Conservation (phyloP, 2,888 invertebrate species). For the Phengaris alcon region DNA sequence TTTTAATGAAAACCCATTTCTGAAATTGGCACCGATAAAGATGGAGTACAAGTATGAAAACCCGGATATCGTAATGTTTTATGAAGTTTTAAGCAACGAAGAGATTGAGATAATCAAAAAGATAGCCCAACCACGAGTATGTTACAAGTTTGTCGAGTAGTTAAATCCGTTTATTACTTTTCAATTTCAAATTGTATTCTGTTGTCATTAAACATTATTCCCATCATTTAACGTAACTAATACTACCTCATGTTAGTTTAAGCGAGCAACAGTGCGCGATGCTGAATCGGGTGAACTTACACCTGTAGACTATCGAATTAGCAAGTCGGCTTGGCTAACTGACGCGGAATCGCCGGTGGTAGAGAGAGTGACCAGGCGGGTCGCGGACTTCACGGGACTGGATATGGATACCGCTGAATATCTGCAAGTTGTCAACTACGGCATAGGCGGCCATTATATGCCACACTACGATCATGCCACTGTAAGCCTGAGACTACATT, state of each 20-base stretch:
- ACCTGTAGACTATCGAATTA: conserved; percentile 28
- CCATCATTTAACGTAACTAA: too few species aligned
- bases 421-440: conserved; percentile 35
- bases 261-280: conserved; percentile 7
- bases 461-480: conserved; percentile 34
- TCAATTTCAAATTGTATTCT: neutral
- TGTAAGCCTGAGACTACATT: neutral
- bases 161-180: too few species aligned
- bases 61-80: conserved; percentile 91
- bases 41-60: conserved; percentile 87
- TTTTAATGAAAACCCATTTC: conserved; percentile 83
- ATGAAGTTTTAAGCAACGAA: conserved; percentile 91
- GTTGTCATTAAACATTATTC: too few species aligned
- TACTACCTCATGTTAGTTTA: neutral
- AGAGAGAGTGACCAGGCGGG: conserved; percentile 91
- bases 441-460: conserved; percentile 35
- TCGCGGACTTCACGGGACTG: conserved; percentile 96
- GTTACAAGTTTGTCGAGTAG: too few species aligned
- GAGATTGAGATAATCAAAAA: conserved; percentile 93
- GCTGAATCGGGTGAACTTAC: neutral
- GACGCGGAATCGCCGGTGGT: conserved; percentile 80
- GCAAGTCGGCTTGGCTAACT: conserved; percentile 31
- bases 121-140: conserved; percentile 91
- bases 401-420: conserved; percentile 84
- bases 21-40: conserved; percentile 89